Base-by-base conservation (phyloP, 2,113 vertebrate species). In the Pungitius pungitius region DNA sequence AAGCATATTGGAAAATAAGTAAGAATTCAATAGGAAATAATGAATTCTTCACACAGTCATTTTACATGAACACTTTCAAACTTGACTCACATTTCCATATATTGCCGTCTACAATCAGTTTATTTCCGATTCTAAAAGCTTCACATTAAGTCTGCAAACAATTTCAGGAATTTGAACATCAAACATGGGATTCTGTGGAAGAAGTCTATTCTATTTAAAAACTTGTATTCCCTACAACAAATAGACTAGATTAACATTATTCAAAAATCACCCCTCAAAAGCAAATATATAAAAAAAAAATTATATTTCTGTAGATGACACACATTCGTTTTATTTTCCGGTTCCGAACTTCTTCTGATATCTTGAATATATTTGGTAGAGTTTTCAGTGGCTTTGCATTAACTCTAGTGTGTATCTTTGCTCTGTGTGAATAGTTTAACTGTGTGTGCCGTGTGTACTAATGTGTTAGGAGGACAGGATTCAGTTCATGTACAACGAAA, bases 401-500 rank as follows among this genome's bases (percentile, higher is more conserved):
- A 55, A 20, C 17, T 14, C 24, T 47, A 26, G 4, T 33, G 7
- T n/a, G 45, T 22, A 42, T 64, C 51, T 27, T 57, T 69, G 66
- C n/a, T 12, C 33, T 35, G 26, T 59, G 27, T 17, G 6, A 0
- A 22, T 45, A 20, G 1, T 39, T 20, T 13, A 39, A 52, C 17
- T 37, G 5, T 52, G 17, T 12, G 17, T 22, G 3, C 6, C 11
- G n/a, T 61, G 2, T 79, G 22, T 55, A 22, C 67, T 43, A 49
- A 35, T 54, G 15, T 74, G 11, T 58, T 68, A 99, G 98, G 97
- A 99, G 62, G 96, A 96, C 24, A 91, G 89, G 66, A 78, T 94
- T 26, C 87, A 93, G 84, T 98, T 99, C 83, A 86, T 97, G 26
- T 99, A 96, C 92, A 97, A 96, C 22, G 96, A 97, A 91, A 95